phyloP scores from a whole-genome alignment of 2,888 invertebrate genomes.

The Eupeodes luniger region DNA sequence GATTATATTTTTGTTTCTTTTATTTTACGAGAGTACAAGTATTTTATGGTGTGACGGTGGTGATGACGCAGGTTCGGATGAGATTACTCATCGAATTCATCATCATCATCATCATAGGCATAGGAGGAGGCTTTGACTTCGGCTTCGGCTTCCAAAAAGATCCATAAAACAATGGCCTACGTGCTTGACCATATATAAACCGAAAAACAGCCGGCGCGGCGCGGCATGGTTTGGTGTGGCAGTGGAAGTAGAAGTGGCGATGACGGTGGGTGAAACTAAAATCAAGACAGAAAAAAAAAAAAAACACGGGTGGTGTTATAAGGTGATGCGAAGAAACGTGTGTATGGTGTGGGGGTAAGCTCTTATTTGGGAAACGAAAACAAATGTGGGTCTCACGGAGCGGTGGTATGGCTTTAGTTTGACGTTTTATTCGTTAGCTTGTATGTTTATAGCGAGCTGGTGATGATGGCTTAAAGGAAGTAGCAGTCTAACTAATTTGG shows the following conservation, averaged over 20 bases:
- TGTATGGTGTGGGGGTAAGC: constrained; percentile 29
- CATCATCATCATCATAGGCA: constrained; percentile 31
- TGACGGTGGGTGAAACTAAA: constrained; percentile 3
- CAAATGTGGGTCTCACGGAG: constrained; percentile 68
- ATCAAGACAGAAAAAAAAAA: too few species aligned
- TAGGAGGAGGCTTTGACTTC: constrained; percentile 29
- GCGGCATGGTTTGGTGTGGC: background rate
- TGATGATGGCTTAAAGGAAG: constrained; percentile 54
- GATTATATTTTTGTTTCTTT: constrained; percentile 1
- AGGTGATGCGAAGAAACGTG: background rate
- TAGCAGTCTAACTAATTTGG: constrained; percentile 63
- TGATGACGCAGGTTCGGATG: constrained; percentile 62
- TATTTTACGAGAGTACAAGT: constrained; percentile 34
- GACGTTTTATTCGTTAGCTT: constrained; percentile 9
- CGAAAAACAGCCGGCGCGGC: background rate
- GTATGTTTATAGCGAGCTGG: background rate
- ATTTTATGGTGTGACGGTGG: constrained; percentile 27
- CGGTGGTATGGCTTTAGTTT: constrained; percentile 9
- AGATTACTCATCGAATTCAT: constrained; percentile 66
- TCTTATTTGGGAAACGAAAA: constrained; percentile 65
- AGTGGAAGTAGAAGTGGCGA: too few species aligned
- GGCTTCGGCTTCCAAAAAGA: background rate
- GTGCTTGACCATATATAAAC: constrained; percentile 63
- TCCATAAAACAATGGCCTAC: constrained; percentile 69
- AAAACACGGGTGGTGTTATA: constrained; percentile 44